phyloP scores from a whole-genome alignment of 2,797 vertebrate genomes.

The Dicrostonyx torquatus region DNA sequence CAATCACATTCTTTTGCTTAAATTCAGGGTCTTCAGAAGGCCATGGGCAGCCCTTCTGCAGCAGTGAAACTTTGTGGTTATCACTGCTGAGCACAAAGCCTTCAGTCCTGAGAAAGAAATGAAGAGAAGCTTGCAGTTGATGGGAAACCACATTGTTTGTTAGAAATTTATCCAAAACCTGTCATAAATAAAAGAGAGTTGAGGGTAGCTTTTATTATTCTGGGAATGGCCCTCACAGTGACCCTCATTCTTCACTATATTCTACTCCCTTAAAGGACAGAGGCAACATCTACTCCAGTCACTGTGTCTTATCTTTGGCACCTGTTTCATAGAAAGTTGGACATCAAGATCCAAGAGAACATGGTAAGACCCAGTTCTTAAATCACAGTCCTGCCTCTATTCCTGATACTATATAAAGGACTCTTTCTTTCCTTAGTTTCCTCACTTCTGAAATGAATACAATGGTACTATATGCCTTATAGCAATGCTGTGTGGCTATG shows the following conservation, averaged over 20 bases:
- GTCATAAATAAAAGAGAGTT: neutral
- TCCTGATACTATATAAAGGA: neutral
- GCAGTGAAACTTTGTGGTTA: too few relatives aligned
- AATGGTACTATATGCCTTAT: neutral
- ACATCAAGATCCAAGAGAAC: neutral
- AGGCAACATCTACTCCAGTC: neutral
- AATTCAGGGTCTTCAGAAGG: neutral
- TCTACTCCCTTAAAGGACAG: neutral
- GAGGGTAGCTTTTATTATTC: neutral
- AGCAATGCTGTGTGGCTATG: neutral
- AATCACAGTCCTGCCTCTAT: neutral
- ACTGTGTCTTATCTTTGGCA: neutral
- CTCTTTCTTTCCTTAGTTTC: neutral
- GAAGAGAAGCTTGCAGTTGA: neutral
- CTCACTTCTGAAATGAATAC: neutral
- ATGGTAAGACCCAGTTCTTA: neutral
- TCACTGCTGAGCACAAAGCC: neutral
- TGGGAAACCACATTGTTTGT: neutral
- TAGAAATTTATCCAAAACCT: neutral
- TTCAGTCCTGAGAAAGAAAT: neutral
- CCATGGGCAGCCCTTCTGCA: neutral
- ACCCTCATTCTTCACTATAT: neutral
- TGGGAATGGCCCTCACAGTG: neutral
- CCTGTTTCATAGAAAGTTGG: neutral
- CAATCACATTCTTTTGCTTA: neutral